Evolutionary conservation across 2,113 vertebrate species (phyloP).

Genomic region (Oncorhynchus gorbuscha): DNA sequence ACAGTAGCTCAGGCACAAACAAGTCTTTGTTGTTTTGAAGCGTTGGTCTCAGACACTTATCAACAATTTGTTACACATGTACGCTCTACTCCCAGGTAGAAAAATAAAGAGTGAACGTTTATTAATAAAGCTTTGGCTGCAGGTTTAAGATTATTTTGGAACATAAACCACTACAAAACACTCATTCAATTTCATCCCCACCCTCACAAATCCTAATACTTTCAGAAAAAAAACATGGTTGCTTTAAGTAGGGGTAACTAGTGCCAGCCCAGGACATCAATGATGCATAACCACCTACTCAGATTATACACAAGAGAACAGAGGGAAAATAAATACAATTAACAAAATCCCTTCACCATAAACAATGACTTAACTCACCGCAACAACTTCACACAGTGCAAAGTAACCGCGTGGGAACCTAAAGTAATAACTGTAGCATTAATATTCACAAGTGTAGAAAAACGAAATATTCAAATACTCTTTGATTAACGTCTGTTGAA

Average conservation of each 20-base stretch:
- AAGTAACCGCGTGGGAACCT: slow-evolving; percentile 54
- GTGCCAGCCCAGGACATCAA: slow-evolving; percentile 51
- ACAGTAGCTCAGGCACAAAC: slow-evolving; percentile 73
- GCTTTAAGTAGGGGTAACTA: slow-evolving; percentile 31
- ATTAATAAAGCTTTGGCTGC: slow-evolving; percentile 74
- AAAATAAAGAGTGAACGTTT: slow-evolving; percentile 53
- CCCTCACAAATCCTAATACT: slow-evolving; percentile 33
- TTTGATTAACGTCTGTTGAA: slow-evolving; percentile 48
- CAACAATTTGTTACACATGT: slow-evolving; percentile 53
- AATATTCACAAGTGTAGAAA: slow-evolving; percentile 46
- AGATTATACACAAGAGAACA: slow-evolving; percentile 58
- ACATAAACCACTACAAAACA: slow-evolving; percentile 47
- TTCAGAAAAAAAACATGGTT: background rate
- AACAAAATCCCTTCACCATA: slow-evolving; percentile 37
- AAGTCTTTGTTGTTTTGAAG: slow-evolving; percentile 63
- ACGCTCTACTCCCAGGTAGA: slow-evolving; percentile 53
- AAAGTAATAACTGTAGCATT: slow-evolving; percentile 34
- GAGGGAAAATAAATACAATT: slow-evolving; percentile 39
- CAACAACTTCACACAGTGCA: slow-evolving; percentile 66
- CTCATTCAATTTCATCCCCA: slow-evolving; percentile 28
- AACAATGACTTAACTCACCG: slow-evolving; percentile 39
- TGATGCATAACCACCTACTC: slow-evolving; percentile 65
- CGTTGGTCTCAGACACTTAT: slow-evolving; percentile 50
- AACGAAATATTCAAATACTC: slow-evolving; percentile 38
- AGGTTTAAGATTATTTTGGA: slow-evolving; percentile 56